phyloP scores from a whole-genome alignment of 2,113 vertebrate species.

The Benitochromis conjunctus region DNA sequence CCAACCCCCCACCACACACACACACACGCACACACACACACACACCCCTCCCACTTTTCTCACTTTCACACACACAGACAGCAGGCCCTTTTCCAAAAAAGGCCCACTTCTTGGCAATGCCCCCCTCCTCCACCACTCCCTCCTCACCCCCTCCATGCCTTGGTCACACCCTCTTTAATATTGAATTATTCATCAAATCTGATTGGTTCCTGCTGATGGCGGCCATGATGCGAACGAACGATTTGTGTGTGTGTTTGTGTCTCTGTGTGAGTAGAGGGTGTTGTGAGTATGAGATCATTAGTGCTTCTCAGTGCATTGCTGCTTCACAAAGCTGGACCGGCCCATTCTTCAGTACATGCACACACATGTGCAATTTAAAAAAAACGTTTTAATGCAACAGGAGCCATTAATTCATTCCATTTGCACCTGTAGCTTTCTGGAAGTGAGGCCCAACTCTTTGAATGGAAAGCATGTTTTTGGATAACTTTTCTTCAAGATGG shows the following conservation, averaged over 20 bases:
- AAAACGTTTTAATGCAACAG: neutral
- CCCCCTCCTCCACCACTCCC: neutral
- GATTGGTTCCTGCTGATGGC: constrained; percentile 72
- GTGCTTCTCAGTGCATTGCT: constrained; percentile 11
- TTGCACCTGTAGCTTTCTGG: constrained; percentile 37
- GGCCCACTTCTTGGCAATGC: constrained; percentile 62
- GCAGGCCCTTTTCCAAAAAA: constrained; percentile 60
- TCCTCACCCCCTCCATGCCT: neutral
- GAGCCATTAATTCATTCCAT: neutral
- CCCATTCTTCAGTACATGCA: neutral
- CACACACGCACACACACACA: neutral
- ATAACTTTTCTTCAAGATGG: neutral
- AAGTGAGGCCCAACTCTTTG: neutral
- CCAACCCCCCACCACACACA: neutral
- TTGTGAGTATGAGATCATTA: constrained; percentile 39
- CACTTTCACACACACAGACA: constrained; percentile 50
- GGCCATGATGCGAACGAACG: constrained; percentile 54
- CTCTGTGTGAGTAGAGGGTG: neutral
- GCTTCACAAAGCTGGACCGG: constrained; percentile 24
- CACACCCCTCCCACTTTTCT: constrained; percentile 9
- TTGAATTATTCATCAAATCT: constrained; percentile 77
- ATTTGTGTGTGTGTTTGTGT: constrained; percentile 31
- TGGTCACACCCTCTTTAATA: constrained; percentile 74
- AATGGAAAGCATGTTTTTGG: neutral
- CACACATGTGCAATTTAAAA: neutral